Evolutionary conservation across 2,797 vertebrate species (phyloP), one percentile per base, ranked within the genome.

Genomic region (Sandelia bainsii): DNA sequence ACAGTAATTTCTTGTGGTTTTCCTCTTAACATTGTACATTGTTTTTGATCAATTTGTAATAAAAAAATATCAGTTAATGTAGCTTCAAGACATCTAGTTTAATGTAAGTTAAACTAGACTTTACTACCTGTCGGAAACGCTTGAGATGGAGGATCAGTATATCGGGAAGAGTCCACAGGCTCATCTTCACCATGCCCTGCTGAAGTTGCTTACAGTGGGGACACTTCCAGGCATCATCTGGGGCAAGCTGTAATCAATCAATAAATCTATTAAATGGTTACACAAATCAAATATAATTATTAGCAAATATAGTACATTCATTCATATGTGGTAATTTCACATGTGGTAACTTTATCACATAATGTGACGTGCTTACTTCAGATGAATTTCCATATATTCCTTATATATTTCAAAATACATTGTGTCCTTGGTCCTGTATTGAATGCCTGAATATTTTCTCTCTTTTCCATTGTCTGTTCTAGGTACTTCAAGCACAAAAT

Each of bases 131-230:
- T 6, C 96, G 92, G 87, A 98, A 98, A 56, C 97, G 94, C 81
- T 98, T 98, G 42, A 98, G 95, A 79, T 98, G 97, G 63, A 98
- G 95, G 89, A 98, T 96, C 67, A 98, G 95, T 85, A 98, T 98
- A 90, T 98, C 96, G 0, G 97, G 97, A 34, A 98, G 93, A 0
- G 97, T 98, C 97, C 97, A 98, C 59, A 98, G 92, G 70, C 96
- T 97, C 89, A 98, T 96, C 92, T 98, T 97, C 84, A 98, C 96
- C 80, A 91, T 94, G 52, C 97, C 96, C 90, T 96, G 97, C 89
- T 98, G 97, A 19, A 95, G 95, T 75, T 97, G 94, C 72, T 95
- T 94, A 83, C 97, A 98, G 87, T 97, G 96, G 0, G 97, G 96
- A 69, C 97, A 98, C 80, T 93, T 94, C 97, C 97, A 98, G 1